Conservation (phyloP, 2,888 invertebrate species). For the Caenorhabditis virilis region DNA sequence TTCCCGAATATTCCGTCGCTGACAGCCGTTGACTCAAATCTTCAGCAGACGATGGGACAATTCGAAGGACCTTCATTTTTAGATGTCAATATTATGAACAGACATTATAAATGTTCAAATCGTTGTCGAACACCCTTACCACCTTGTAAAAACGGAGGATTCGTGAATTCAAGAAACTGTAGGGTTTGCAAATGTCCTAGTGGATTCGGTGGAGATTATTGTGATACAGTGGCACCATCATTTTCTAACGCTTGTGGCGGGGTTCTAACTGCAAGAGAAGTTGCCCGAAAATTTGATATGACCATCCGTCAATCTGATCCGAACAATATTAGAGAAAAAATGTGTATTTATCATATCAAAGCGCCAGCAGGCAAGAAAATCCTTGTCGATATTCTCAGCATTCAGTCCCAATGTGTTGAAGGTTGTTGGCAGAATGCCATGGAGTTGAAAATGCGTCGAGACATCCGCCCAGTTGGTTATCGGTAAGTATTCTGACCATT, state of each 20-base stretch:
- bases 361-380: conserved; percentile 44
- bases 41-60: conserved; percentile 55
- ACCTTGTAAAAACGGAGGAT: conserved; percentile 50
- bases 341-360: conserved; percentile 48
- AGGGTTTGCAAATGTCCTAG: conserved; percentile 51
- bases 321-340: conserved; percentile 29
- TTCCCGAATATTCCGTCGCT: conserved; percentile 36
- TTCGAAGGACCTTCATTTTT: conserved; percentile 51
- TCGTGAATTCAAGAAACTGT: conserved; percentile 45
- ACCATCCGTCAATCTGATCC: conserved; percentile 34
- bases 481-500: no score
- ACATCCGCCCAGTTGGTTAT: conserved; percentile 48
- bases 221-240: conserved; percentile 41
- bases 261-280: conserved; percentile 37
- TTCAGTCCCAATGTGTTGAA: conserved; percentile 48
- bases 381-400: conserved; percentile 37
- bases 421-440: conserved; percentile 51
- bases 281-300: conserved; percentile 44
- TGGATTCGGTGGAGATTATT: conserved; percentile 47
- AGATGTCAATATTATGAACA: conserved; percentile 45
- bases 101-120: conserved; percentile 47
- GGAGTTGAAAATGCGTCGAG: conserved; percentile 50
- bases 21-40: conserved; percentile 43
- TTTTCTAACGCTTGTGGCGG: conserved; percentile 50
- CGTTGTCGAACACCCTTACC: conserved; percentile 4